These are phyloP conservation scores for Chaetodon auriga DNA, from an alignment of 2,113 vertebrate species.

Conservation along the genomic window DNA sequence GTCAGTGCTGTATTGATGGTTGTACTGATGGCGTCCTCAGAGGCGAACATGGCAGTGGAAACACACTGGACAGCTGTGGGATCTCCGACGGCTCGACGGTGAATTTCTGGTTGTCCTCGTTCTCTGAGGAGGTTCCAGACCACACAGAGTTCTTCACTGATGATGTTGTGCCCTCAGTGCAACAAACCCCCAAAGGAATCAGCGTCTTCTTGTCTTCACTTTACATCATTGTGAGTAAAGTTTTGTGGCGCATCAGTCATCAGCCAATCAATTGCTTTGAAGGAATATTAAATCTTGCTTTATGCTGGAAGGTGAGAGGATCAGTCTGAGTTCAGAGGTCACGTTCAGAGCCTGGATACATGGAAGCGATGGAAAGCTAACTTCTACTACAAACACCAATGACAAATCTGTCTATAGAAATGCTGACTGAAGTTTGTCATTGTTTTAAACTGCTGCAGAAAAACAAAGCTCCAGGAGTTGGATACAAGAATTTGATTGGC, in stretches of 20 bases:
- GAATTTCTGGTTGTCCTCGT: slow-evolving; percentile 62
- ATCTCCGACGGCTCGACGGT: slow-evolving; percentile 45
- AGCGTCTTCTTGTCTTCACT: slow-evolving; percentile 68
- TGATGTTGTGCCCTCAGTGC: slow-evolving; percentile 60
- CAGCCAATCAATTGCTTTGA: no score
- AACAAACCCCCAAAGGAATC: slow-evolving; percentile 66
- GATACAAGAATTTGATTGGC: slow-evolving; percentile 38
- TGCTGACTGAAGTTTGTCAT: no score
- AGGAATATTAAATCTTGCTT: no score
- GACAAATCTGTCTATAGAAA: no score
- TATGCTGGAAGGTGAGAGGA: no score
- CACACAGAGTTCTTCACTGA: not conserved
- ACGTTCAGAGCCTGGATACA: no score
- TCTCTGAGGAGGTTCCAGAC: not conserved
- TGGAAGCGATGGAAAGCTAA: no score
- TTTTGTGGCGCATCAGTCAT: not conserved
- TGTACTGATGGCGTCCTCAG: slow-evolving; percentile 15
- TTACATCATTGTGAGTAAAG: slow-evolving; percentile 56
- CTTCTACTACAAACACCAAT: no score
- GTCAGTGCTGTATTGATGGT: not conserved
- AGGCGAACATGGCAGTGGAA: not conserved
- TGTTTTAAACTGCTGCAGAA: slow-evolving; percentile 27
- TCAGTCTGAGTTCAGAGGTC: no score
- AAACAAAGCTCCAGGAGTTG: fast-evolving
- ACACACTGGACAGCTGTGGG: slow-evolving; percentile 40